Percentiles rank a stretch among this genome's conserved stretches.
Conservation (phyloP, 2,888 invertebrate species). For the Scaptomyza cyrtandrae region DNA sequence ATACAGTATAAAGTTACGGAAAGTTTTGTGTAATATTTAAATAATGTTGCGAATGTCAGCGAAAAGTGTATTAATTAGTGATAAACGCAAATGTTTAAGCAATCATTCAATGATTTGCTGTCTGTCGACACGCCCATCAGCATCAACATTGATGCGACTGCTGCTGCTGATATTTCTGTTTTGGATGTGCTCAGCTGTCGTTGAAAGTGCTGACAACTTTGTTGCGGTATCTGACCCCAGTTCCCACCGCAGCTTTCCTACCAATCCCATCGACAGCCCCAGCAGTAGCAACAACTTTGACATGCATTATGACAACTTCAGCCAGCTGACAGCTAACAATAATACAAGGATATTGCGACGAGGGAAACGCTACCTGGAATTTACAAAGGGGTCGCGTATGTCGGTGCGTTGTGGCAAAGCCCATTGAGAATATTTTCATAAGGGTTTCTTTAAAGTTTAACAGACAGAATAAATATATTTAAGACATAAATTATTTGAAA, state of each 20-base stretch:
- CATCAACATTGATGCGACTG: constrained; percentile 24
- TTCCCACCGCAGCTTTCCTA: neutral
- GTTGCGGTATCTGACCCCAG: constrained; percentile 29
- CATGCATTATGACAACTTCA: constrained; percentile 46
- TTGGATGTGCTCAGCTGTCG: constrained; percentile 44
- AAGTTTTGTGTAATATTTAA: constrained; percentile 3
- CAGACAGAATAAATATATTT: too few species aligned
- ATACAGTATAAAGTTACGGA: constrained; percentile 1
- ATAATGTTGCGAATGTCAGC: constrained; percentile 24
- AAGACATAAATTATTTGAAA: too few species aligned
- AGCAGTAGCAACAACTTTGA: constrained; percentile 35
- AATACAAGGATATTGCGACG: constrained; percentile 64
- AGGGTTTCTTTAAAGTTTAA: too few species aligned
- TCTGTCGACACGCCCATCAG: constrained; percentile 29
- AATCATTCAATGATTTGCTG: constrained; percentile 9
- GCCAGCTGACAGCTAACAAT: constrained; percentile 39
- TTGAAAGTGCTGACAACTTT: constrained; percentile 44
- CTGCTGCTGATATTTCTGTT: constrained; percentile 36
- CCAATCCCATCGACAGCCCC: constrained; percentile 2
- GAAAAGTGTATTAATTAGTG: constrained; percentile 42
- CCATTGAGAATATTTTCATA: too few species aligned
- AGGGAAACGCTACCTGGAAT: constrained; percentile 83
- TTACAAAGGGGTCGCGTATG: constrained; percentile 82
- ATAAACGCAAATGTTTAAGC: neutral
- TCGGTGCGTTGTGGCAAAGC: constrained; percentile 75